Evolutionary conservation across 2,797 vertebrate species (phyloP).

Genomic region (Lateolabrax maculatus): DNA sequence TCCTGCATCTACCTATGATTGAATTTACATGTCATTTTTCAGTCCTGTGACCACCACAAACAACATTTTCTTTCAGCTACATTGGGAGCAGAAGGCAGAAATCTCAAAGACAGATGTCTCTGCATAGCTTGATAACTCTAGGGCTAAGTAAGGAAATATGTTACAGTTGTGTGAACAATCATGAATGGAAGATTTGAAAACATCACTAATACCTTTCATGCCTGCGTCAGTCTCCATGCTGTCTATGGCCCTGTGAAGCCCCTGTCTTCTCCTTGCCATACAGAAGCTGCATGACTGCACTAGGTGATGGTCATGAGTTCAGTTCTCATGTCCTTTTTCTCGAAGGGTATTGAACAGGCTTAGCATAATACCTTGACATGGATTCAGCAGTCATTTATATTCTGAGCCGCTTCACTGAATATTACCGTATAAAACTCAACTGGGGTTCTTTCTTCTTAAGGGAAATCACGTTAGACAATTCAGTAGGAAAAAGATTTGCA

Average conservation of each 20-base stretch:
- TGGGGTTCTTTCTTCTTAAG: constrained; percentile 43
- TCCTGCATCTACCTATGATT: neutral
- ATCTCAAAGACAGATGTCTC: neutral
- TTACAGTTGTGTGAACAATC: neutral
- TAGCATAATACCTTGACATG: constrained; percentile 54
- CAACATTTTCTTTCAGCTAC: neutral
- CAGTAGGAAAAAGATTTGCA: constrained; percentile 29
- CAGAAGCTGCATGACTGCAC: constrained; percentile 2
- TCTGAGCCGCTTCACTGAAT: constrained; percentile 48
- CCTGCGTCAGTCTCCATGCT: neutral
- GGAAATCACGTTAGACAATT: constrained; percentile 49
- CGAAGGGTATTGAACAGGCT: constrained; percentile 39
- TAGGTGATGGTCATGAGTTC: constrained; percentile 4
- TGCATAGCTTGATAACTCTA: neutral
- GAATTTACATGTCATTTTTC: neutral
- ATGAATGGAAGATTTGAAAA: neutral
- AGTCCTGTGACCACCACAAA: neutral
- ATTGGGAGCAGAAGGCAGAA: neutral
- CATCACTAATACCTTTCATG: neutral
- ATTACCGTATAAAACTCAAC: constrained; percentile 36
- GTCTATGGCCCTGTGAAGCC: neutral
- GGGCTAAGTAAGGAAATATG: neutral
- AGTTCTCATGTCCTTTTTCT: constrained; percentile 44
- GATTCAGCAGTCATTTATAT: constrained; percentile 56
- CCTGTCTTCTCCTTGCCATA: neutral